These are phyloP conservation scores for Burhinus bistriatus DNA, from an alignment of 2,113 vertebrate genomes.

Conservation along the genomic window DNA sequence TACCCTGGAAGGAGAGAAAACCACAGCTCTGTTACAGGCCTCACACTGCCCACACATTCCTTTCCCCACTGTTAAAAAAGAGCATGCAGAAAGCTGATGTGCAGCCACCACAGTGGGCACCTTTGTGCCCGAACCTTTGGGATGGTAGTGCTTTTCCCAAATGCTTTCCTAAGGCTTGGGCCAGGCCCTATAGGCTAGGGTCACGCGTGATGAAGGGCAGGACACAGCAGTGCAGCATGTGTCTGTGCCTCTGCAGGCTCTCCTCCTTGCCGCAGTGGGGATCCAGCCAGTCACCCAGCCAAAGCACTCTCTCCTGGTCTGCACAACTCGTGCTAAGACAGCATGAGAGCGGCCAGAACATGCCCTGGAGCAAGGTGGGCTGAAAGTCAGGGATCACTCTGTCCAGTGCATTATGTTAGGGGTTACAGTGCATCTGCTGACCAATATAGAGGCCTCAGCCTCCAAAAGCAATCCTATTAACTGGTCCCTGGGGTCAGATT, in stretches of 20 bases:
- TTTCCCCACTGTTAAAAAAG: accelerated
- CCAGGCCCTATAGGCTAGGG: neutral
- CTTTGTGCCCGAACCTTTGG: neutral
- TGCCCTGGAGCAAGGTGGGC: neutral
- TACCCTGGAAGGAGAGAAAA: slow-evolving; percentile 78
- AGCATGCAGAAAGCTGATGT: neutral
- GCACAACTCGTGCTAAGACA: neutral
- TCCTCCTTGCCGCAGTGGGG: neutral
- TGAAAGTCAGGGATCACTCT: neutral
- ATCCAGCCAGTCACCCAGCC: neutral
- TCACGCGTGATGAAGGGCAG: neutral
- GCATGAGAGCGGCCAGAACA: neutral
- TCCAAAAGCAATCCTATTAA: neutral
- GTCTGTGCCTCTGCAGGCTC: neutral
- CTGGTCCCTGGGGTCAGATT: neutral
- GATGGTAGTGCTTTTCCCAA: neutral
- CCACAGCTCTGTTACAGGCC: neutral
- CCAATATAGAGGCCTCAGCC: neutral
- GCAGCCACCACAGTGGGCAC: neutral
- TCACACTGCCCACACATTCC: accelerated
- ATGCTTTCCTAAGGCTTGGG: neutral
- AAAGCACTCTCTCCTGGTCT: neutral
- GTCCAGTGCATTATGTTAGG: neutral
- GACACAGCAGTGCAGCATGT: neutral
- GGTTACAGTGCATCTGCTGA: neutral